Evolutionary conservation across 2,888 invertebrate species (phyloP).

Genomic region (Nemurella pictetii): DNA sequence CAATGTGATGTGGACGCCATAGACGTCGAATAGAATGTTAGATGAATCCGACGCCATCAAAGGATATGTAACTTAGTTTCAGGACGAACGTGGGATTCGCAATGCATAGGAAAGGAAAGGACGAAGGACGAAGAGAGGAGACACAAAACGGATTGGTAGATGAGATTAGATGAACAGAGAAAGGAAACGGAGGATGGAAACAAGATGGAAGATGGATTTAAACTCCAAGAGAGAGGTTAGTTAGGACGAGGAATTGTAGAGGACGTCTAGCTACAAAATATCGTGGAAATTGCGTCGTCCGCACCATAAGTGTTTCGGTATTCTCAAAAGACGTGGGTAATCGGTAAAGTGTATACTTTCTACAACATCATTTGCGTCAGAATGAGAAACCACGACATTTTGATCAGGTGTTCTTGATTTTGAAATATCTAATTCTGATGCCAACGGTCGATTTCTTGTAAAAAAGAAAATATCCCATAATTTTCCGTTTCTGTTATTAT

Average conservation of each 20-base stretch:
- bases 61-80: slow-evolving; percentile 32
- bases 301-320: too few species aligned
- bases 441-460: too few species aligned
- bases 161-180: slow-evolving; percentile 26
- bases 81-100: not conserved
- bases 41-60: slow-evolving; percentile 28
- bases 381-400: too few species aligned
- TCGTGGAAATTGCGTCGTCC: not conserved
- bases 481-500: too few species aligned
- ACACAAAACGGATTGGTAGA: slow-evolving; percentile 33
- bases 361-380: too few species aligned
- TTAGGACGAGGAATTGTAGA: slow-evolving; percentile 17
- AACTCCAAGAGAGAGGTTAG: slow-evolving; percentile 28
- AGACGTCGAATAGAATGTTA: slow-evolving; percentile 18
- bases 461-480: too few species aligned
- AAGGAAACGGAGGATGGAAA: not conserved
- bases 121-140: slow-evolving; percentile 14
- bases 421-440: too few species aligned
- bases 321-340: not conserved
- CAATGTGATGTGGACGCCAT: not conserved
- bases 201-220: slow-evolving; percentile 29
- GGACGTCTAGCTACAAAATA: not conserved
- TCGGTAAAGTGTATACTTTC: not conserved
- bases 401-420: too few species aligned
- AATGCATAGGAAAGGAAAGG: slow-evolving; percentile 5